phyloP scores from a whole-genome alignment of 2,888 invertebrate species.

The Dynastes hyllus region DNA sequence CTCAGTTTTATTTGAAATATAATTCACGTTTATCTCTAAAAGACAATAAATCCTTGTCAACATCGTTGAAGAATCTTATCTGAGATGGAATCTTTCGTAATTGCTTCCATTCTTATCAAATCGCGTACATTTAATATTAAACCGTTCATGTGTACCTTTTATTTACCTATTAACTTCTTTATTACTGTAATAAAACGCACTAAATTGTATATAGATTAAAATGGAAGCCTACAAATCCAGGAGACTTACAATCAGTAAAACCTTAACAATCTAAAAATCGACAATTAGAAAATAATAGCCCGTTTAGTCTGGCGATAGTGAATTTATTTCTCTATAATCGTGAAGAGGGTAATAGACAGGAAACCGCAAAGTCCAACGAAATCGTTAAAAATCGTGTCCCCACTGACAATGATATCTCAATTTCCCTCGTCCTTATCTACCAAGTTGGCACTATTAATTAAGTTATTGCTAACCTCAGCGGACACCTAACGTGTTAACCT shows the following conservation, averaged over 20 bases:
- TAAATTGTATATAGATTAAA: too few species aligned
- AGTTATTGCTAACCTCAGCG: slow-evolving; percentile 32
- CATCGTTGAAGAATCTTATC: background rate
- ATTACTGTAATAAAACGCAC: too few species aligned
- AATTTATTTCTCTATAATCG: background rate
- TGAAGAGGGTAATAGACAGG: background rate
- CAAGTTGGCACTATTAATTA: slow-evolving; percentile 45
- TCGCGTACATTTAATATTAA: too few species aligned
- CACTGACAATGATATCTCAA: slow-evolving; percentile 38
- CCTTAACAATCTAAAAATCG: too few species aligned
- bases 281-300: slow-evolving; percentile 7
- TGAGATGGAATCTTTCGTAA: background rate
- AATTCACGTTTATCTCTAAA: too few species aligned
- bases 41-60: background rate
- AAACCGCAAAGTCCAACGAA: slow-evolving; percentile 26
- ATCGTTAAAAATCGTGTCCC: slow-evolving; percentile 36
- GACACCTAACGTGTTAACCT: slow-evolving; percentile 43
- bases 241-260: too few species aligned
- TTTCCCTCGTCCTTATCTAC: slow-evolving; percentile 13
- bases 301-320: background rate
- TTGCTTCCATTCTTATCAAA: background rate
- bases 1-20: too few species aligned
- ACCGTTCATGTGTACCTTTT: too few species aligned
- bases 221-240: too few species aligned
- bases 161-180: too few species aligned